Evolutionary conservation across 2,113 vertebrate species (phyloP).

Genomic region (Numida meleagris): DNA sequence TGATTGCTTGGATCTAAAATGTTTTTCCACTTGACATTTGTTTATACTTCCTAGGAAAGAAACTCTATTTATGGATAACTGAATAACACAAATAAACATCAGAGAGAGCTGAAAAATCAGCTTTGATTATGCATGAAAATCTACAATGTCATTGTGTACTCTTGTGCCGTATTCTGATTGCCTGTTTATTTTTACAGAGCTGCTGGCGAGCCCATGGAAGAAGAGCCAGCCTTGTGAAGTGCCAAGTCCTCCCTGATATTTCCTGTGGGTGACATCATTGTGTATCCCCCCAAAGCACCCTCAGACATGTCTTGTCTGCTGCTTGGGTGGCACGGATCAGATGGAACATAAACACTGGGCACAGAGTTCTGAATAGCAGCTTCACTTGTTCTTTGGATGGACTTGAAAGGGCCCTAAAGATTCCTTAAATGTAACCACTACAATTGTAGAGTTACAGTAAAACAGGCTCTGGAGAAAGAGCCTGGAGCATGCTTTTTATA

Average conservation of each 20-base stretch:
- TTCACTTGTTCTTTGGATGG: constrained; percentile 81
- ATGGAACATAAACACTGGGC: constrained; percentile 86
- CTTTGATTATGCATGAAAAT: constrained; percentile 96
- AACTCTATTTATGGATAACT: constrained; percentile 94
- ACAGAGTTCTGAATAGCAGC: constrained; percentile 81
- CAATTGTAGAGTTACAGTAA: constrained; percentile 81
- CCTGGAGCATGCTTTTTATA: constrained; percentile 70
- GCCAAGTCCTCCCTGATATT: constrained; percentile 89
- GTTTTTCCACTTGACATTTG: constrained; percentile 90
- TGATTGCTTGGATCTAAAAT: constrained; percentile 87
- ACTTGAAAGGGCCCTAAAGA: constrained; percentile 81
- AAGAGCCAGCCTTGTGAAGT: constrained; percentile 87
- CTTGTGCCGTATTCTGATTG: constrained; percentile 93
- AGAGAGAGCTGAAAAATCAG: constrained; percentile 90
- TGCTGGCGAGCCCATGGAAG: constrained; percentile 91
- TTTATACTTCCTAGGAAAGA: constrained; percentile 96
- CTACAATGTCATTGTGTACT: constrained; percentile 94
- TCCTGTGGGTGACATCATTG: constrained; percentile 98
- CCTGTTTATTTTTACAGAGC: constrained; percentile 96
- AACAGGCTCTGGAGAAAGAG: constrained; percentile 66
- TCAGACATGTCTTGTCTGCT: constrained; percentile 92
- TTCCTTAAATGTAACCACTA: constrained; percentile 77
- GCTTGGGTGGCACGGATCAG: constrained; percentile 93
- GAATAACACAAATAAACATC: constrained; percentile 97
- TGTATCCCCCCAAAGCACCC: constrained; percentile 88